Base-by-base conservation (phyloP, 2,888 invertebrate species). In the Cetonia aurata region DNA sequence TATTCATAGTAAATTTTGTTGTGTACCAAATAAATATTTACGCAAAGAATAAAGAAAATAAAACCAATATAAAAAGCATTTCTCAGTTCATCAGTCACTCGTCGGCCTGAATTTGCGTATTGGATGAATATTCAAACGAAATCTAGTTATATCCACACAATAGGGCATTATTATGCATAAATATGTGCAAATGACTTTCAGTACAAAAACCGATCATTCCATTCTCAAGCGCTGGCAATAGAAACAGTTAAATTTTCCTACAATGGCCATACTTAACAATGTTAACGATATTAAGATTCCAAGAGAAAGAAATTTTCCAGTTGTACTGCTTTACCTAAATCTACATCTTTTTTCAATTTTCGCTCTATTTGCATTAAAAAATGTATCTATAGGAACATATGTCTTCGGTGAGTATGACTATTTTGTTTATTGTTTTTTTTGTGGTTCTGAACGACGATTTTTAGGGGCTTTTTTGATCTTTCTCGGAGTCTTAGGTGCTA, bases 401-500 rank as follows among this genome's bases (percentile, higher is more conserved):
- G 72, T 90, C 37, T 88, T 91, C 72, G 86, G 93, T 93, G 84
- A 90, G 90, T 87, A 74, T 37, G 8, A 37, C 37, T 9, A 37
- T 8, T 37, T 37, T 37, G 10, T 8, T 37, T 56, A 33, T 15
- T 44, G n/a, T 46, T 37, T 37, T 13, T 8, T 17, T 41, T 46
- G 15, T 15, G 9, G 42, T 19, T 44, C 44, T 19, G 44, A 57
- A 57, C 15, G 31, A 44, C 15, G 53, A 37, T 13, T 15, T 41
- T 66, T 10, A 96, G 96, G 91, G 73, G 42, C 89, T 0, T 71
- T 88, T 0, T 82, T 94, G 68, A 89, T 90, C 66, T 80, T 89
- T 1, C 79, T 92, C 19, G 91, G 91, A 3, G 88, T 89, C 4
- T 80, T 97, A 75, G 96, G 97, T 1, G 90, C 94, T 31, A 96